phyloP scores from a whole-genome alignment of 2,113 vertebrate species.

The Pygoscelis adeliae region DNA sequence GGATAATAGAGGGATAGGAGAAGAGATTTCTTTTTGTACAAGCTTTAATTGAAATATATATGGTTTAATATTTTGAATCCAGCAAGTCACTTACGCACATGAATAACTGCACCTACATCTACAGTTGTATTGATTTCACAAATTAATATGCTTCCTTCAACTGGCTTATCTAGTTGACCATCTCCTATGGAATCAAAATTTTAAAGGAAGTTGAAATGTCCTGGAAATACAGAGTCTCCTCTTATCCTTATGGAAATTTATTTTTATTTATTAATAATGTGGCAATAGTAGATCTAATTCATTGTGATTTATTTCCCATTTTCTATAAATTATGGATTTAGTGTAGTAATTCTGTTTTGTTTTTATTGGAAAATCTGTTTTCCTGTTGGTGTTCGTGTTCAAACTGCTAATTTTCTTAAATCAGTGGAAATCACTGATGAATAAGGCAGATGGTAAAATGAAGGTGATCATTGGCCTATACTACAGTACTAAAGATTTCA shows the following conservation, averaged over 20 bases:
- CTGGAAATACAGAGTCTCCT: neutral
- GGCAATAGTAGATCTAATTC: neutral
- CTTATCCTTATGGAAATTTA: neutral
- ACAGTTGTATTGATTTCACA: neutral
- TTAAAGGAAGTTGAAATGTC: neutral
- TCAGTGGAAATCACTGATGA: neutral
- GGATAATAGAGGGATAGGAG: neutral
- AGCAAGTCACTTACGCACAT: neutral
- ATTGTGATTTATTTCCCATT: neutral
- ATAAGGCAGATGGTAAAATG: neutral
- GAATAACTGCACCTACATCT: neutral
- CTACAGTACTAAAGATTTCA: neutral
- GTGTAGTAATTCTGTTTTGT: neutral
- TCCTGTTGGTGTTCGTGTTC: neutral
- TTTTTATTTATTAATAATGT: neutral
- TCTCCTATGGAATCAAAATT: neutral
- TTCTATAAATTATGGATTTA: neutral
- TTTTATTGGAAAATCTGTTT: neutral
- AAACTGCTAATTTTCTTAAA: neutral
- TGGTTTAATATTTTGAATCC: neutral
- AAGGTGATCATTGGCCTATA: neutral
- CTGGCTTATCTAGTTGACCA: neutral
- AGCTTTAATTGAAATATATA: neutral
- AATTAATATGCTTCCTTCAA: neutral
- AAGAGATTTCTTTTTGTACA: neutral